Conservation (phyloP, 2,888 invertebrate genomes). For the Ectemnius lituratus region DNA sequence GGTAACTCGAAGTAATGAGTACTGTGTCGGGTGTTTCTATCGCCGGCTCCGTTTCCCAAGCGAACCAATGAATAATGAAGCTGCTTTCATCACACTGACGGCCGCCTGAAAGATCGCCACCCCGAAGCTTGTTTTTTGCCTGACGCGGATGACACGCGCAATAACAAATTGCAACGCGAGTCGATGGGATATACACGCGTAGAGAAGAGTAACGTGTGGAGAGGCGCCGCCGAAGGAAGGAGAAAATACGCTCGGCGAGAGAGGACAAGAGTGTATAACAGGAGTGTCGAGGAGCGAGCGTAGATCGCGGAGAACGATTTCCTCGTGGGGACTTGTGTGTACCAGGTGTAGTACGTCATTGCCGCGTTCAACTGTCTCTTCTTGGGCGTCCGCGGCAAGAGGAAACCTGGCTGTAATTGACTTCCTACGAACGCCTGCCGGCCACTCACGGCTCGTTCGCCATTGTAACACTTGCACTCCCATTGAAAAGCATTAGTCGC, state of each 20-base stretch:
- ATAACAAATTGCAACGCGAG: conserved; percentile 68
- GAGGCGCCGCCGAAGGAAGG: background rate
- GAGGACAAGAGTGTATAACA: background rate
- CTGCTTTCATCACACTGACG: conserved; percentile 56
- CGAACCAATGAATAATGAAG: conserved; percentile 64
- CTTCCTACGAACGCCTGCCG: conserved; percentile 2
- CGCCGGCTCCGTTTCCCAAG: conserved; percentile 12
- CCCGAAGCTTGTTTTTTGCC: conserved; percentile 53
- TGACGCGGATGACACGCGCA: conserved; percentile 55
- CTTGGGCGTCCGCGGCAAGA: background rate
- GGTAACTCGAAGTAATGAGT: too few species aligned
- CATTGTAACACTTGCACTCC: background rate
- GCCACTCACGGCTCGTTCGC: background rate
- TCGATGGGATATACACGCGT: conserved; percentile 35
- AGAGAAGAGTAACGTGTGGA: too few species aligned
- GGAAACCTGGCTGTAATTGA: background rate
- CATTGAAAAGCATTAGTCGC: too few species aligned
- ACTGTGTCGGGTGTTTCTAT: background rate
- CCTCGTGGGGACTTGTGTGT: conserved; percentile 2
- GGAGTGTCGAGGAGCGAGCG: background rate
- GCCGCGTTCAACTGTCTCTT: background rate
- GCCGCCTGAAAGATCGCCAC: conserved; percentile 55
- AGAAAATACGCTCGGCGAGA: background rate
- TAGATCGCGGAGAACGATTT: conserved; percentile 19
- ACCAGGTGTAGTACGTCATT: background rate